These are phyloP conservation scores for Myocastor coypus DNA, from an alignment of 2,113 vertebrate species.

Conservation along the genomic window DNA sequence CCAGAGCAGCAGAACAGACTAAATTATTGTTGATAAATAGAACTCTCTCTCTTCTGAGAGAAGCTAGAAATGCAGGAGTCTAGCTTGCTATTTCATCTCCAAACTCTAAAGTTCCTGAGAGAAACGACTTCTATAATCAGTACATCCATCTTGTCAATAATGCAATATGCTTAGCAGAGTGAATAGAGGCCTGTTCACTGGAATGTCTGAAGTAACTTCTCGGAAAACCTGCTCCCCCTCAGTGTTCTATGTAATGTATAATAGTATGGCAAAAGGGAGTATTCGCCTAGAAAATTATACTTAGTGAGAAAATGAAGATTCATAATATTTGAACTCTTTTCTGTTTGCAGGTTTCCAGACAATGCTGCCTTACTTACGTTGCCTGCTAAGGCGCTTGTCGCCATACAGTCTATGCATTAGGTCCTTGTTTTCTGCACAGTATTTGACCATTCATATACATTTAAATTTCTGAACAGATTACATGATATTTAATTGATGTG, in stretches of 20 bases:
- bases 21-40: neutral
- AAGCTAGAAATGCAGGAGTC: neutral
- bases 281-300: neutral
- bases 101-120: neutral
- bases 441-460: neutral
- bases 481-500: neutral
- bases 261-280: neutral
- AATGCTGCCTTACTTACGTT: neutral
- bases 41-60: neutral
- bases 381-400: rapidly evolving
- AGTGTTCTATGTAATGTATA: neutral
- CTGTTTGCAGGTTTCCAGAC: neutral
- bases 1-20: neutral
- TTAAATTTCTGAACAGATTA: neutral
- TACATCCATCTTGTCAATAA: neutral
- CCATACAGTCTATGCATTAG: neutral
- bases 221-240: neutral
- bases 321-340: neutral
- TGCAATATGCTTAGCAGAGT: neutral
- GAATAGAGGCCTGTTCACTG: neutral
- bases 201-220: neutral
- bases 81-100: neutral
- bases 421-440: neutral
- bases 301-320: neutral
- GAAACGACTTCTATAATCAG: neutral